phyloP scores from a whole-genome alignment of 2,888 invertebrate genomes.

The Stomorhina lunata region DNA sequence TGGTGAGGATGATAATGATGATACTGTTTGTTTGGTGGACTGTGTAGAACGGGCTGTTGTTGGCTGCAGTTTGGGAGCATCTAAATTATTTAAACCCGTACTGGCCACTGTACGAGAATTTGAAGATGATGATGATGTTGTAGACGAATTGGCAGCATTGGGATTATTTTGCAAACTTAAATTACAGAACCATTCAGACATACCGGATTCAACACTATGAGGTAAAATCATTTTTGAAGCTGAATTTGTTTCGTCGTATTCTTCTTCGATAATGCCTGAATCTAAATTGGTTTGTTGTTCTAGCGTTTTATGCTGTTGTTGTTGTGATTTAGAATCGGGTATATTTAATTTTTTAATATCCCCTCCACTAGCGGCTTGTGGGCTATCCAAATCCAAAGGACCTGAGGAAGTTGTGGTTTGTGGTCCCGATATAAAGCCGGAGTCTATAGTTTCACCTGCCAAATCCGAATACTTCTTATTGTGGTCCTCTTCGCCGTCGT shows the following conservation, averaged over 20 bases:
- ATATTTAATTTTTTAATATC: constrained; percentile 52
- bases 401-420: constrained; percentile 72
- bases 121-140: constrained; percentile 25
- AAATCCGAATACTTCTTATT: constrained; percentile 36
- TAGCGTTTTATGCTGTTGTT: constrained; percentile 32
- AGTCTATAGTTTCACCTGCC: constrained; percentile 76
- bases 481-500: constrained; percentile 67
- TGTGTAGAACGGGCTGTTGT: background rate
- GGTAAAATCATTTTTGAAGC: constrained; percentile 82
- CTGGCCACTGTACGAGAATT: constrained; percentile 46
- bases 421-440: constrained; percentile 81
- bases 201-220: constrained; percentile 84
- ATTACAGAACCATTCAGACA: constrained; percentile 84
- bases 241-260: constrained; percentile 48
- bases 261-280: constrained; percentile 73
- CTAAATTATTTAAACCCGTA: constrained; percentile 64
- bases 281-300: constrained; percentile 66
- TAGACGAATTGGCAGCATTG: constrained; percentile 19
- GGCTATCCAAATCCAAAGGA: constrained; percentile 30
- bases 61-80: constrained; percentile 58
- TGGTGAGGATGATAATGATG: constrained; percentile 5
- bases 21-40: constrained; percentile 9
- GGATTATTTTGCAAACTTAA: constrained; percentile 80
- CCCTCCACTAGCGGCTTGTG: constrained; percentile 51
- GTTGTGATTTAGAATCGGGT: constrained; percentile 41